Base-by-base conservation (phyloP, 2,797 vertebrate genomes). In the Protosalanx chinensis region DNA sequence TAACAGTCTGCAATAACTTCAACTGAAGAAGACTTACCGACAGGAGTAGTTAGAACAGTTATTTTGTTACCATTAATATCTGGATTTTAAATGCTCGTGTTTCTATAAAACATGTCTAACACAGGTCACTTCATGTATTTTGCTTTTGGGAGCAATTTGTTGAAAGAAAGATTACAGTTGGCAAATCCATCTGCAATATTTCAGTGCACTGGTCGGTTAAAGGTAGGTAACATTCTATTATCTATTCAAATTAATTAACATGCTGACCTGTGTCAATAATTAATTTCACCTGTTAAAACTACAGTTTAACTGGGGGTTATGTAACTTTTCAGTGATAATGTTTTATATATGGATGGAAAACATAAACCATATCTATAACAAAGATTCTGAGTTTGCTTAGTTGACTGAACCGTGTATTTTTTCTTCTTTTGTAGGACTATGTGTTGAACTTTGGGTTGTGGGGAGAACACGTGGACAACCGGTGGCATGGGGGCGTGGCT, bases 401-500 rank as follows among this genome's bases (percentile, higher is more conserved):
- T 46, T 10, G 41, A 46, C 12, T 46, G 10, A 58, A 15, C 33
- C 41, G 56, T 3, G 6, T 6, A 3, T 18, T 46, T 35, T 33
- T 2, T 53, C 18, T 72, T 5, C 75, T 12, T 35, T 16, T 27
- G 0, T 84, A 99, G 97, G 94, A 94, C 87, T 96, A 94, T 80
- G 87, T 85, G 16, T 87, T 99, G 37, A 91, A 92, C 74, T 98
- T 99, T 84, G 96, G 96, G 75, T 88, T 91, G 76, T 90, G 84
- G 83, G 84, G 86, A 74, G 81, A 91, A 72, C 84, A 82, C 46
- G 84, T 72, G 35, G 87, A 87, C 67, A 88, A 76, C 51, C 41
- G 59, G 1, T 98, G 97, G 97, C 94, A 96, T 12, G 96, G 96
- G 71, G 95, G 95, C 51, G 92, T 90, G 77, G 97, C 97, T 72